phyloP scores from a whole-genome alignment of 2,888 invertebrate genomes.

The Abscondita cerata region DNA sequence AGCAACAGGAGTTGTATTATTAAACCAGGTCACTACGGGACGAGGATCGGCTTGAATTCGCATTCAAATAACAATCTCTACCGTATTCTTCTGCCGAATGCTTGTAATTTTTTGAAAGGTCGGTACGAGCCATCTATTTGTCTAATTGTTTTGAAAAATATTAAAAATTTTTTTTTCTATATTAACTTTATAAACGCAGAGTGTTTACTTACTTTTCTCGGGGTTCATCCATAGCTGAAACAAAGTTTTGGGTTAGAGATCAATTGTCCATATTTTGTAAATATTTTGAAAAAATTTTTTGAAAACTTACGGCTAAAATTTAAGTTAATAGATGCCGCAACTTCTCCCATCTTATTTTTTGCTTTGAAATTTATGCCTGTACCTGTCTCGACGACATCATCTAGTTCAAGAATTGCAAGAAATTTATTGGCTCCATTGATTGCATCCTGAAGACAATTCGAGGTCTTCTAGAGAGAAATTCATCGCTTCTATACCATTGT shows the following conservation, averaged over 20 bases:
- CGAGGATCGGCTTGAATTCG: constrained; percentile 92
- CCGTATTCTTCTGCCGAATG: constrained; percentile 97
- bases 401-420: constrained; percentile 90
- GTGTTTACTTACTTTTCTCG: constrained; percentile 85
- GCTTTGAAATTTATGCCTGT: constrained; percentile 96
- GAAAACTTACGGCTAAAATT: constrained; percentile 96
- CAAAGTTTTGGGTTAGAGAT: constrained; percentile 47
- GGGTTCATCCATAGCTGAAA: constrained; percentile 94
- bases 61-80: constrained; percentile 91
- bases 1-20: constrained; percentile 82
- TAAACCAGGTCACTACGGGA: constrained; percentile 89
- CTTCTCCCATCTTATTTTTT: constrained; percentile 97
- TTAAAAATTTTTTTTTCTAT: not conserved
- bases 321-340: constrained; percentile 94
- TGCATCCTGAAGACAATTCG: constrained; percentile 90
- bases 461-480: constrained; percentile 80
- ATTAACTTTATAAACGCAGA: not conserved
- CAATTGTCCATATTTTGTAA: too few species aligned
- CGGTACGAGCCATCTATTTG: constrained; percentile 97
- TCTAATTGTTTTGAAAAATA: constrained; percentile 60
- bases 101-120: constrained; percentile 98
- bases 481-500: constrained; percentile 90
- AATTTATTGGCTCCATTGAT: constrained; percentile 86
- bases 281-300: not conserved
- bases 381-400: constrained; percentile 95